Conservation (phyloP, 2,888 invertebrate species). For the Ornithoptera alexandrae region DNA sequence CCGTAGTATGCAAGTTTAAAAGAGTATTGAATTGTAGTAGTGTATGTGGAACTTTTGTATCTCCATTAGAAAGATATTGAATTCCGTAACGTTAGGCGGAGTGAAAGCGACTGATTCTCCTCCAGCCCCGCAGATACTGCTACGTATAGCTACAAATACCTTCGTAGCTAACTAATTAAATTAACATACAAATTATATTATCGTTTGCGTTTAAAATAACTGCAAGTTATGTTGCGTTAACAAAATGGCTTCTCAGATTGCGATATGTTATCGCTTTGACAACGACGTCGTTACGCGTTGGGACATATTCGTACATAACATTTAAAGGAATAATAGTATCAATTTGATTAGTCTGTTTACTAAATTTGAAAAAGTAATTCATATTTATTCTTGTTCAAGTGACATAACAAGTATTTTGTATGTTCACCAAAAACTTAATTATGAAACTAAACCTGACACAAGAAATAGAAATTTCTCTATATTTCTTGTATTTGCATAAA, state of each 20-base stretch:
- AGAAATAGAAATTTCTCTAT: too few relatives aligned
- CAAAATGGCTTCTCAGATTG: conserved; percentile 45
- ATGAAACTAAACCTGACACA: not conserved
- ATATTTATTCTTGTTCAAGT: not conserved
- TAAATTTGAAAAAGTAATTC: not conserved
- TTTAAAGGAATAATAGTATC: conserved; percentile 7
- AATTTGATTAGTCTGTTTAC: not conserved
- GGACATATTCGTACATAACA: conserved; percentile 7
- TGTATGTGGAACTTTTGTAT: not conserved
- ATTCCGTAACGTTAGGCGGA: conserved; percentile 9
- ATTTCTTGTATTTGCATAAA: too few relatives aligned
- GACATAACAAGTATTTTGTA: too few relatives aligned
- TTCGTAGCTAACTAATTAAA: conserved; percentile 12
- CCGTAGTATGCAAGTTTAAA: too few relatives aligned
- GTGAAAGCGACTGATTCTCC: conserved; percentile 20
- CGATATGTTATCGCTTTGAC: conserved; percentile 44
- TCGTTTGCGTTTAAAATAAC: conserved; percentile 14
- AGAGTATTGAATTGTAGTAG: too few relatives aligned
- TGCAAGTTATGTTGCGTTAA: conserved; percentile 32
- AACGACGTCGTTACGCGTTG: conserved; percentile 32
- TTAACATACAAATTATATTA: conserved; percentile 21
- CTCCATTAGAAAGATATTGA: conserved; percentile 1
- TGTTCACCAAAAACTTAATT: not conserved
- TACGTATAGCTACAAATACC: conserved; percentile 2
- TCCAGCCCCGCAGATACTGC: not conserved